Base-by-base conservation (phyloP, 2,113 vertebrate species). In the Entomyzon cyanotis region DNA sequence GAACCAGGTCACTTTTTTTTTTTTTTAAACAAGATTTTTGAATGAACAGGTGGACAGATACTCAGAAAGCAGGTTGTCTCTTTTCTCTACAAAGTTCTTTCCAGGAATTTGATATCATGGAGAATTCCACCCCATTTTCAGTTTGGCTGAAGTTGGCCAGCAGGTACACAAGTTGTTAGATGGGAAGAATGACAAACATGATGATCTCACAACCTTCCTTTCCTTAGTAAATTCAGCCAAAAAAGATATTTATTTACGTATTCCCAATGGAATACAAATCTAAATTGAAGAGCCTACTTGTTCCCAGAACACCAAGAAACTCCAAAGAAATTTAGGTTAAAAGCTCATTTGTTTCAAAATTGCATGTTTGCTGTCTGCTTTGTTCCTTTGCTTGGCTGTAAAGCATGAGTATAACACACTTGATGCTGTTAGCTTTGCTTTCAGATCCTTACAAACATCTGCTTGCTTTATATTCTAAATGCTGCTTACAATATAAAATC, bases 401-500 rank as follows among this genome's bases (percentile, higher is more conserved):
- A 62, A 74, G 55, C 50, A 22, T 19, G 52, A 46, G 67, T 42
- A 53, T 39, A 77, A 63, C 58, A 60, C 68, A 69, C 33, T 52
- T 52, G 42, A 41, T 71, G 44, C 59, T 69, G 83, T 11, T 52
- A 69, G 44, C 27, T n/a, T 73, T 82, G 74, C 93, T n/a, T 76
- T 73, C 68, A 81, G 58, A 71, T 69, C 47, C 64, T 74, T 91
- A 24, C 31, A 90, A 93, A 94, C 90, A 84, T 94, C 93, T 94
- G 94, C 90, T 89, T 84, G 47, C 28, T 87, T 97, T 93, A 33
- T 89, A 71, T 90, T 95, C 87, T 71, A 76, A 94, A 87, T 90
- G 89, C 80, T 69, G 67, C 90, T 89, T 76, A 64, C 84, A 89
- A 11, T 52, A 47, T 55, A 85, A 96, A 84, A 89, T 80, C 67